A percentile compares a stretch with the other conserved stretches of the same genome.
These are phyloP conservation scores for Palythoa caribaeorum DNA, from an alignment of 92 coral and sea anemone species.

Conservation along the genomic window DNA sequence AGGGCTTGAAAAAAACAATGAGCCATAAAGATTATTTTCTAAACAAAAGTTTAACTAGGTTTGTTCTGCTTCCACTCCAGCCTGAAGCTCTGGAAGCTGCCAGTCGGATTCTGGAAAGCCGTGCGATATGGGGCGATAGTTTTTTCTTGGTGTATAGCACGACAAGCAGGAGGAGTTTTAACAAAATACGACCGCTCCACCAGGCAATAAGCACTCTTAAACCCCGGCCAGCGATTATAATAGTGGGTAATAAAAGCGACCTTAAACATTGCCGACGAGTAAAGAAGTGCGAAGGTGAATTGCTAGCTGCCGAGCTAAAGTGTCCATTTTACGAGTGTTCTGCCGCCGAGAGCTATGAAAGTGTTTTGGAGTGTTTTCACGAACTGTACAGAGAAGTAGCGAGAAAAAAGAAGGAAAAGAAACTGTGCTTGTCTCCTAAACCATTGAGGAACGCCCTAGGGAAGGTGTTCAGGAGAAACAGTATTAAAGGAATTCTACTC, in stretches of 20 bases:
- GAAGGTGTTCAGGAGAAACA: slow-evolving; percentile 80
- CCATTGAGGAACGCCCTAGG: slow-evolving; percentile 83
- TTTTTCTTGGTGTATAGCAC: slow-evolving; percentile 82
- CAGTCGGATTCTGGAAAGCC: slow-evolving; percentile 63
- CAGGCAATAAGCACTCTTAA: slow-evolving; percentile 59
- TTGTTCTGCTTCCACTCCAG: not conserved
- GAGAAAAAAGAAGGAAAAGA: slow-evolving; percentile 72
- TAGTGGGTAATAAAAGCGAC: slow-evolving; percentile 86
- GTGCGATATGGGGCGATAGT: slow-evolving; percentile 82
- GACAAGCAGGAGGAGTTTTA: slow-evolving; percentile 75
- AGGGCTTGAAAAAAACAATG: too few relatives aligned
- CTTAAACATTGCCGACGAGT: slow-evolving; percentile 78
- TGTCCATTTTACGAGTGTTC: slow-evolving; percentile 81
- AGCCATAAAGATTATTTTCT: too few relatives aligned
- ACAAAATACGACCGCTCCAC: slow-evolving; percentile 56
- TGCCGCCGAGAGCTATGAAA: slow-evolving; percentile 73
- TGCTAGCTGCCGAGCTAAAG: slow-evolving; percentile 56
- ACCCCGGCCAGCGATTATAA: slow-evolving; percentile 70
- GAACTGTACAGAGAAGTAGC: slow-evolving; percentile 79
- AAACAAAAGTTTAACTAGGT: too few relatives aligned
- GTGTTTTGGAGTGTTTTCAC: slow-evolving; percentile 69
- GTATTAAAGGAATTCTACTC: slow-evolving; percentile 60
- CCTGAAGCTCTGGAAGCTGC: slow-evolving; percentile 46
- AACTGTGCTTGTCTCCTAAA: slow-evolving; percentile 77
- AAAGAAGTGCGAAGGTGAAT: slow-evolving; percentile 61